These are phyloP conservation scores for Grallaria varia DNA, from an alignment of 2,113 vertebrate species.

Conservation along the genomic window DNA sequence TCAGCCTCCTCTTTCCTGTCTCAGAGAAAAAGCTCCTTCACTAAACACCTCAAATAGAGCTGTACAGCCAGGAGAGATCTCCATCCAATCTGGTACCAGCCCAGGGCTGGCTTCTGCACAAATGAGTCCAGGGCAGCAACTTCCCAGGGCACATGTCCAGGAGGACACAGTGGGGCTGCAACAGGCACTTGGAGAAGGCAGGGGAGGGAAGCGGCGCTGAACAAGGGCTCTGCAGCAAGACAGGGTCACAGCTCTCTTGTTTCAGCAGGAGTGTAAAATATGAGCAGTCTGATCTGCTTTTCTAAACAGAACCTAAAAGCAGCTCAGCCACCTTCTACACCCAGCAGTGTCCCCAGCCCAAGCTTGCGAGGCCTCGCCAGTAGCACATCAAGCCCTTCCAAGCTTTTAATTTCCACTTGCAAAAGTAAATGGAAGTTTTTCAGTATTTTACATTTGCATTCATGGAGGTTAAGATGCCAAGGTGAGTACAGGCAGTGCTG, in stretches of 20 bases:
- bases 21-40: background rate
- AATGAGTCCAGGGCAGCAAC: background rate
- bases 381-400: no score
- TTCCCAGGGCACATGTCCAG: background rate
- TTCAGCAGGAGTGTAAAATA: background rate
- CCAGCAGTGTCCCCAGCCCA: accelerated
- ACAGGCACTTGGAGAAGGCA: background rate
- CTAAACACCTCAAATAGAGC: background rate
- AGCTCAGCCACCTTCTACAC: background rate
- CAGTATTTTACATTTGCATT: background rate
- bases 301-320: background rate
- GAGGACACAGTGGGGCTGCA: background rate
- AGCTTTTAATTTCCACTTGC: background rate
- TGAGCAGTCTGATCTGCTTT: background rate
- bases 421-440: background rate
- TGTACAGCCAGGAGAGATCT: background rate
- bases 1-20: background rate
- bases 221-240: background rate
- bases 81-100: background rate
- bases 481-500: background rate
- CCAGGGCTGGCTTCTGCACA: background rate
- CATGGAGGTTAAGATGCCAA: background rate
- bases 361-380: background rate
- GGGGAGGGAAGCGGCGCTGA: background rate
- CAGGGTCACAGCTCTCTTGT: accelerated